Conservation (phyloP, 2,113 vertebrate genomes). For the Paracanthobrama guichenoti region DNA sequence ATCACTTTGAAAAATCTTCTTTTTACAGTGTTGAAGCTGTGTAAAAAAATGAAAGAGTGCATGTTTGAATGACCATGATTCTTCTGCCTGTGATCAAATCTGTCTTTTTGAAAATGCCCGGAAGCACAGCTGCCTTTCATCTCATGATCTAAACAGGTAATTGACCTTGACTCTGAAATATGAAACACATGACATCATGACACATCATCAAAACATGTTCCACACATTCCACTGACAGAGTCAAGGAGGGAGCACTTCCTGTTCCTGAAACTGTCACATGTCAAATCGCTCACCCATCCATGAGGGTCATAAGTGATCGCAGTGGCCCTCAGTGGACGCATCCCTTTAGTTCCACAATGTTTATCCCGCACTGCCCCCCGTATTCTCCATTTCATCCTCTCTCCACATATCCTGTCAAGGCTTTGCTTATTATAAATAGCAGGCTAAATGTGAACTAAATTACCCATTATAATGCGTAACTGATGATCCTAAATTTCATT, state of each 20-base stretch:
- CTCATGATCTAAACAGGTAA: constrained; percentile 4
- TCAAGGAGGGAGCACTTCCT: background rate
- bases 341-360: constrained; percentile 4
- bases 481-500: constrained; percentile 50
- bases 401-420: background rate
- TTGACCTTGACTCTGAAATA: constrained; percentile 38
- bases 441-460: constrained; percentile 41
- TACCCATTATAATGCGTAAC: constrained; percentile 56
- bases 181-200: constrained; percentile 29
- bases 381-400: constrained; percentile 30
- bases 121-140: background rate
- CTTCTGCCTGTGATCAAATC: no score
- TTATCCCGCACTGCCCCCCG: background rate
- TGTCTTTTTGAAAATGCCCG: no score
- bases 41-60: no score
- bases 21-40: no score
- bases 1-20: no score
- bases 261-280: constrained; percentile 32
- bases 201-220: background rate
- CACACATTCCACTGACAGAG: constrained; percentile 6
- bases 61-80: no score
- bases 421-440: constrained; percentile 41
- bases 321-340: constrained; percentile 27
- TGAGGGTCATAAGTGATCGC: background rate
- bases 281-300: background rate